Percentiles rank a stretch among this genome's conserved stretches.
Conservation (phyloP, 2,113 vertebrate species). For the Leiothrix lutea region DNA sequence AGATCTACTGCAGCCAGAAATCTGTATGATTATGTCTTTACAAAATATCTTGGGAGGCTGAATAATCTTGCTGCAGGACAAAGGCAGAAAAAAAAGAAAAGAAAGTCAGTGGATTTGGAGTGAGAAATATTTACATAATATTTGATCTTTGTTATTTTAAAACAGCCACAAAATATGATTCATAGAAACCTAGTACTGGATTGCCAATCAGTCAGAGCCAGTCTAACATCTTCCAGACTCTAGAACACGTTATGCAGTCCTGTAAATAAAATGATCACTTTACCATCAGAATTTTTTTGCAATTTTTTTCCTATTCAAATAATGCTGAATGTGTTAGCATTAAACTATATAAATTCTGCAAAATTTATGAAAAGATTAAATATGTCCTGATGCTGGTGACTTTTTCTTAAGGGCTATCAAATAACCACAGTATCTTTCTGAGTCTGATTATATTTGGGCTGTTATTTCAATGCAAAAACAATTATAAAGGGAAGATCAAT, state of each 20-base stretch:
- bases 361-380: not conserved
- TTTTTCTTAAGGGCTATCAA: not conserved
- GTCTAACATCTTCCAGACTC: not conserved
- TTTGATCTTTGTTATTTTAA: not conserved
- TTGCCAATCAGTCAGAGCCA: not conserved
- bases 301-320: not conserved
- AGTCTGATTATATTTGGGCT: not conserved
- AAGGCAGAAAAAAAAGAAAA: not conserved
- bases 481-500: not conserved
- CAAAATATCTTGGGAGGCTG: not conserved
- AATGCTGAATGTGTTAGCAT: not conserved
- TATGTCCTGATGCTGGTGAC: not conserved
- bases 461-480: not conserved
- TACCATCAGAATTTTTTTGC: not conserved
- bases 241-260: not conserved
- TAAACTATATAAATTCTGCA: not conserved
- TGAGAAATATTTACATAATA: not conserved
- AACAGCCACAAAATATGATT: not conserved
- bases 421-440: not conserved
- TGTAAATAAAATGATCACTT: not conserved
- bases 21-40: not conserved
- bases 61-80: slow-evolving; percentile 10
- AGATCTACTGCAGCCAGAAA: not conserved
- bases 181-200: not conserved
- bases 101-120: not conserved